Conservation (phyloP, 2,888 invertebrate genomes). For the Agapostemon virescens region DNA sequence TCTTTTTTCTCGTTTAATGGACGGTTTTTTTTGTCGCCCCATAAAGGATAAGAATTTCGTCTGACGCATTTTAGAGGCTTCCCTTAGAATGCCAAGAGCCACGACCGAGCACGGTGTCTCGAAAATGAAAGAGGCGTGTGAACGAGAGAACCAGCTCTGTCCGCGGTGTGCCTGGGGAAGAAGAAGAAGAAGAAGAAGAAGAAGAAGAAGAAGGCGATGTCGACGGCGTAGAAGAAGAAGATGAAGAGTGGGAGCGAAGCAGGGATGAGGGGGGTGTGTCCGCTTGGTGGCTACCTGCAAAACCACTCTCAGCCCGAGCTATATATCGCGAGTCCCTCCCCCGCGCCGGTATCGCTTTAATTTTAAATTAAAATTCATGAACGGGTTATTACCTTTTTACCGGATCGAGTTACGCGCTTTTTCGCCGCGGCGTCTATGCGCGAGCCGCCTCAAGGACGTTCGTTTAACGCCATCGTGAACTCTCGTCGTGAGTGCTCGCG, state of each 20-base stretch:
- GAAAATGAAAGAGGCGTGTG: slow-evolving; percentile 66
- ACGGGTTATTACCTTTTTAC: slow-evolving; percentile 72
- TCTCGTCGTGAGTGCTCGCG: not conserved
- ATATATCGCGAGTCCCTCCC: slow-evolving; percentile 71
- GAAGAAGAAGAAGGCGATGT: slow-evolving; percentile 48
- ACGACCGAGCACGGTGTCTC: slow-evolving; percentile 19
- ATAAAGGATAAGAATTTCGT: slow-evolving; percentile 34
- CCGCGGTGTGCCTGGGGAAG: not conserved
- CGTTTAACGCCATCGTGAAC: slow-evolving; percentile 36
- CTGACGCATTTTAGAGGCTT: slow-evolving; percentile 43
- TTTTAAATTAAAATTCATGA: slow-evolving; percentile 77
- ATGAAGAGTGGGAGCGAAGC: slow-evolving; percentile 53
- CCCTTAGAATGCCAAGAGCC: slow-evolving; percentile 41
- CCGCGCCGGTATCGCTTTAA: slow-evolving; percentile 74
- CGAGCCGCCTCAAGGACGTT: slow-evolving; percentile 46
- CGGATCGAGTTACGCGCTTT: slow-evolving; percentile 69
- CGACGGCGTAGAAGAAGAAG: slow-evolving; percentile 46
- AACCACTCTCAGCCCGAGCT: slow-evolving; percentile 71
- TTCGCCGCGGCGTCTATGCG: slow-evolving; percentile 57
- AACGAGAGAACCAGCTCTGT: slow-evolving; percentile 60
- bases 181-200: slow-evolving; percentile 45
- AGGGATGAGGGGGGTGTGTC: slow-evolving; percentile 69
- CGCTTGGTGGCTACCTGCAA: slow-evolving; percentile 71
- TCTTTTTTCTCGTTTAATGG: not conserved
- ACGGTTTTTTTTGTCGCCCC: not conserved